Percentiles rank a stretch among this genome's conserved stretches.
Conservation (phyloP, 2,797 vertebrate species). For the Streptopelia turtur region DNA sequence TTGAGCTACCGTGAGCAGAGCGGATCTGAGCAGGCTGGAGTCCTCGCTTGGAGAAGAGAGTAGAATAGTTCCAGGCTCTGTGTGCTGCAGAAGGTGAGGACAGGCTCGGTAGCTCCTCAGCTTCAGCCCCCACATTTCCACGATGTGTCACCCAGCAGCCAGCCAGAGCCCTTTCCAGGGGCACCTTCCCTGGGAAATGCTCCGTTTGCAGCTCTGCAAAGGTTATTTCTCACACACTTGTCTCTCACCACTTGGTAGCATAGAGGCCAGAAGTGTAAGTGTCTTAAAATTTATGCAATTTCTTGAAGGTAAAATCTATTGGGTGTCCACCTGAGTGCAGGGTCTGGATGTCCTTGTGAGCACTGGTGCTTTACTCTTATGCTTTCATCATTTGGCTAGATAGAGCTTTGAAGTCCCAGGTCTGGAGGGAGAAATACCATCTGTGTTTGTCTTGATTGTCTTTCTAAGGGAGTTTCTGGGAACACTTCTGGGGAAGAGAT, state of each 20-base stretch:
- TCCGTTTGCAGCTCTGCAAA: background rate
- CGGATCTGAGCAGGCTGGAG: background rate
- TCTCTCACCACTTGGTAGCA: accelerated
- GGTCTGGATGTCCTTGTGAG: background rate
- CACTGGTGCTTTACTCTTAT: background rate
- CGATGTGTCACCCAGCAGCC: background rate
- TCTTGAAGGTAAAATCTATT: too few species aligned
- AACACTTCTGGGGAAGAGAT: background rate
- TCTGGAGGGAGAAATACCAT: background rate
- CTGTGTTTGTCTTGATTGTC: background rate
- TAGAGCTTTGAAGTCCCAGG: background rate
- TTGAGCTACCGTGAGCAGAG: background rate
- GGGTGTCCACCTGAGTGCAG: background rate
- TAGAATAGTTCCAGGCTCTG: background rate
- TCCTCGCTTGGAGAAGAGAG: background rate
- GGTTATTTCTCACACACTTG: background rate
- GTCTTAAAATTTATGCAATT: background rate
- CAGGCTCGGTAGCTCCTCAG: background rate
- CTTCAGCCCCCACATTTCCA: background rate
- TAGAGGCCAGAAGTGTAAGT: background rate
- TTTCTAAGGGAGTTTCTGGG: background rate
- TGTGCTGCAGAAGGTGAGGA: background rate
- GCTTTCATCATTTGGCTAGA: background rate
- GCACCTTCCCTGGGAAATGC: background rate
- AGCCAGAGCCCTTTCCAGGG: background rate